Base-by-base conservation (phyloP, 2,888 invertebrate genomes). In the Halictus quadricinctus region DNA sequence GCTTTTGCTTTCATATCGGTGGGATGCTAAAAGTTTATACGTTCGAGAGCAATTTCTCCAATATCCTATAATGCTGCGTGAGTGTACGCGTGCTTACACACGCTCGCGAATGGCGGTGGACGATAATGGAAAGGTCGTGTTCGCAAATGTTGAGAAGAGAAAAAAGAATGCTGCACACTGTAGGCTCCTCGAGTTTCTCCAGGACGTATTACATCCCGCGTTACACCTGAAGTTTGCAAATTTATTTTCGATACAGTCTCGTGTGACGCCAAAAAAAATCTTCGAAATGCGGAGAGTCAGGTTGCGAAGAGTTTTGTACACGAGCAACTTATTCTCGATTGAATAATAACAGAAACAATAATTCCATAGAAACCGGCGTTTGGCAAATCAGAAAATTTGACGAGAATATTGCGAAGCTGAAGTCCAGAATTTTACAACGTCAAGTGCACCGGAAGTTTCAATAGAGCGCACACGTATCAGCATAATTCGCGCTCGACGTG, bases 51-150 rank as follows among this genome's bases (percentile, higher is more conserved):
- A 81, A 87, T 86, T 81, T 84, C 84, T 84, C 79, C 60, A 76
- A 87, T 84, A 84, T 87, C 76, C 80, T 79, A 79, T 87, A 84
- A 84, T 74, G 77, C 78, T 48, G 36, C 21, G 76, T n/a, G 70
- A 66, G 75, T 69, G 41, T 70, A 79, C 73, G 72, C 70, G 64
- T 41, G 60, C 48, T 70, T 69, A 69, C 21, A 80, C 73, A 75
- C 76, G 76, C 66, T 70, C 69, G 77, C 66, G 84, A 43, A 50
- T n/a, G 29, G 76, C 41, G 69, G 73, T 25, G 60, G 80, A 75
- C 85, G 82, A 83, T 88, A 87, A 88, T 88, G 87, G 87, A 88
- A 88, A 82, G 87, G 77, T 81, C 85, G 85, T 88, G 87, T 88
- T 81, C 82, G 72, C 69, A 86, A 85, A 88, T 84, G 82, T 87